phyloP scores from a whole-genome alignment of 2,888 invertebrate genomes.

The Aelia acuminata region DNA sequence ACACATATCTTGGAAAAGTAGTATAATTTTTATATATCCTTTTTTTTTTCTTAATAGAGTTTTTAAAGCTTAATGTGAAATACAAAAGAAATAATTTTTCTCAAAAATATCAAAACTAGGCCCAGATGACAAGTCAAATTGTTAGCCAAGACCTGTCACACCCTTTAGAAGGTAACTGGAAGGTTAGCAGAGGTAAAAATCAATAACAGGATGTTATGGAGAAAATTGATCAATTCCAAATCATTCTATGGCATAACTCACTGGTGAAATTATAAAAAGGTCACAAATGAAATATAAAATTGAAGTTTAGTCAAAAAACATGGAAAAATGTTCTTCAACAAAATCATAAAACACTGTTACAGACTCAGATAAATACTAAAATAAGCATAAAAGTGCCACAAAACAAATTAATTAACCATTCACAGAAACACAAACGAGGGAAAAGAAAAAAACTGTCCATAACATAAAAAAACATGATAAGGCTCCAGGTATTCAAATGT shows the following conservation, averaged over 20 bases:
- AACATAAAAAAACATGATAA: slow-evolving; percentile 4
- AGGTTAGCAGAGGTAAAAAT: slow-evolving; percentile 47
- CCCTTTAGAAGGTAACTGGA: slow-evolving; percentile 49
- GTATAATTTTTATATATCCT: neutral
- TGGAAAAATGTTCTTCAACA: neutral
- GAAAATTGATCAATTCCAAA: slow-evolving; percentile 6
- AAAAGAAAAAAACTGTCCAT: neutral
- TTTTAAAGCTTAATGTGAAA: neutral
- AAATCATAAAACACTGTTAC: neutral
- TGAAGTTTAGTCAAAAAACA: neutral
- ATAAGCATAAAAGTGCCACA: neutral
- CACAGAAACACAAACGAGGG: neutral
- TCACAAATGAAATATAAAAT: neutral
- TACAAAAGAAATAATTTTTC: neutral
- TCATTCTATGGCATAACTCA: neutral
- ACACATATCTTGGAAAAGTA: neutral
- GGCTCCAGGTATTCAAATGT: neutral
- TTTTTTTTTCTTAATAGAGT: neutral
- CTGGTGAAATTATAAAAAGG: neutral
- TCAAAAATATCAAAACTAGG: neutral
- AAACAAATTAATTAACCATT: neutral
- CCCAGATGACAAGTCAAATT: slow-evolving; percentile 32
- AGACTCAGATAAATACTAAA: neutral
- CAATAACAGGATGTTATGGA: slow-evolving; percentile 42
- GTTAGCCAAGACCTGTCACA: slow-evolving; percentile 51